Evolutionary conservation across 2,888 invertebrate genomes (phyloP), one percentile per base, ranked within the genome.

Genomic region (Netelia melanura): DNA sequence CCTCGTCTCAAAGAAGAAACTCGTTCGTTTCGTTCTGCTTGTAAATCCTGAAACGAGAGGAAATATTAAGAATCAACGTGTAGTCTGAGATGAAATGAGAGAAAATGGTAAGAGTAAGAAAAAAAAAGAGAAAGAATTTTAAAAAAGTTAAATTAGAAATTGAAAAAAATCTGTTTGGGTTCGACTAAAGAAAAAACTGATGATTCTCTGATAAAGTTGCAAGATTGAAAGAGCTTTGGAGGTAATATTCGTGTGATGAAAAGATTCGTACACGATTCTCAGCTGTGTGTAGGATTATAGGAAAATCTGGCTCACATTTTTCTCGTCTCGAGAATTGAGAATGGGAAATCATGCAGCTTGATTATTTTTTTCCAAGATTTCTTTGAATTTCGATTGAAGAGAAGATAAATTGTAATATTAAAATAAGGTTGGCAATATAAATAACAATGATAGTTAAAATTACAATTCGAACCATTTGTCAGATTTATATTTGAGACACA

Each of bases 151-250:
- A 38, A 38, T 38, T 38, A 38, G 38, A 38, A 38, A 38, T 38
- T 5, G 6, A 38, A 6, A 38, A 38, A 38, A 8, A 38, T 5
- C 1, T 38, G 38, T 30, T 11, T n/a, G 17, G 3, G 25, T 77
- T 56, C 14, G n/a, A 9, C 1, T 23, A 23, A 54, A 54, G 17
- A 14, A 80, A 54, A 72, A 72, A 43, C n/a, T 71, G 61, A 61
- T n/a, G 48, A 67, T 38, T 38, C n/a, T 25, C 64, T 11, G 58
- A n/a, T 38, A 71, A 75, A 67, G 70, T 78, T 65, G 58, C 64
- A 70, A 79, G 52, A 83, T 72, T 83, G 80, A 76, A 81, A 81
- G 25, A 48, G 17, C 78, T 72, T 83, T 72, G 38, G 6, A 58
- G 25, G 25, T 54, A 21, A 77, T 72, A 77, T 82, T 70, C 56